Conservation (phyloP, 2,113 vertebrate genomes). For the Nothobranchius kuhntae region DNA sequence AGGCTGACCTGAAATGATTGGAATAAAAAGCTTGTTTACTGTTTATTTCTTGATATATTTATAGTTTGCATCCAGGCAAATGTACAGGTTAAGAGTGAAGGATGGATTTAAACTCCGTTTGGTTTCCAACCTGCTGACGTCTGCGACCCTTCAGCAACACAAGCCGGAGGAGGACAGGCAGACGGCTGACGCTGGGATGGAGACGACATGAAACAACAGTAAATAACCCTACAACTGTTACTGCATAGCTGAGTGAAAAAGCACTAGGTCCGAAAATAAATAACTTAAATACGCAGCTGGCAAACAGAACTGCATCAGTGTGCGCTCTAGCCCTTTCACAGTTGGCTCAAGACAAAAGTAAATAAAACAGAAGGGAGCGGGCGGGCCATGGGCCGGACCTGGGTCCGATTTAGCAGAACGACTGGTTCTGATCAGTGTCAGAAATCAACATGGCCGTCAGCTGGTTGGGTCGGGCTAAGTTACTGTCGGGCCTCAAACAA, state of each 20-base stretch:
- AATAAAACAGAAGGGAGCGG: constrained; percentile 14
- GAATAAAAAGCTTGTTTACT: neutral
- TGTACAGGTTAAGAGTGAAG: neutral
- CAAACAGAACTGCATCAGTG: constrained; percentile 47
- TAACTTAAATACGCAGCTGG: constrained; percentile 53
- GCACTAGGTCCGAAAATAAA: constrained; percentile 60
- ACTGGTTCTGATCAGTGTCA: constrained; percentile 26
- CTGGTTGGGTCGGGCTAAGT: no score
- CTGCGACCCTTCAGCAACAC: neutral
- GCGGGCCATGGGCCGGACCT: constrained; percentile 17
- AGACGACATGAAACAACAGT: constrained; percentile 32
- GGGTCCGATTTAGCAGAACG: neutral
- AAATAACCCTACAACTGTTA: constrained; percentile 57
- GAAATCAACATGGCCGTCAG: constrained; percentile 27
- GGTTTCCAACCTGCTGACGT: neutral
- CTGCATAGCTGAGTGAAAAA: constrained; percentile 68
- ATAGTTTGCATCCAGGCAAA: neutral
- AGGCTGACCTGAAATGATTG: neutral
- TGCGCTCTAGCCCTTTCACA: constrained; percentile 79
- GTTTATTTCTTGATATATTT: neutral
- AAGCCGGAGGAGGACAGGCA: neutral
- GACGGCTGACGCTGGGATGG: neutral
- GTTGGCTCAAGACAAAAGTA: constrained; percentile 50
- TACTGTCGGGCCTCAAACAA: constrained; percentile 5
- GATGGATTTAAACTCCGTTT: neutral